Percentiles rank a stretch among this genome's conserved stretches.
phyloP scores from a whole-genome alignment of 2,888 invertebrate genomes.

The Aleiodes alternator region DNA sequence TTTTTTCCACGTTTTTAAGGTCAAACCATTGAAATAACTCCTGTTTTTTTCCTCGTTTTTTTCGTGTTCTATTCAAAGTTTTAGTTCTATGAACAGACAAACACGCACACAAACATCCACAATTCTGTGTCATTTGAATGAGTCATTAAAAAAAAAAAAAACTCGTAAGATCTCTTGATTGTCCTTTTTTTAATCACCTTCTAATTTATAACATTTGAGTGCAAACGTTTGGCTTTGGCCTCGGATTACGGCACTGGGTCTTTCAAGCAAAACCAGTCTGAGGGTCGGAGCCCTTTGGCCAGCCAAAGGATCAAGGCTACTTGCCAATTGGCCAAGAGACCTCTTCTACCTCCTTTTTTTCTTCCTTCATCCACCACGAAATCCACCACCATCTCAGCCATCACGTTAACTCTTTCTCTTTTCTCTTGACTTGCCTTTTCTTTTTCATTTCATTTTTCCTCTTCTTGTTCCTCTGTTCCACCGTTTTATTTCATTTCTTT shows the following conservation, averaged over 20 bases:
- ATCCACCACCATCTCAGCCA: conserved; percentile 28
- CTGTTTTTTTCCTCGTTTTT: no score
- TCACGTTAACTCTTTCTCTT: conserved; percentile 15
- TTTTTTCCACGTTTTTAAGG: background rate
- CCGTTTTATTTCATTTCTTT: conserved; percentile 6
- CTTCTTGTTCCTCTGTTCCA: background rate
- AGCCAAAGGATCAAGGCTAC: conserved; percentile 58
- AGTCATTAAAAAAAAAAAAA: no score
- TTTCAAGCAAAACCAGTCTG: conserved; percentile 57
- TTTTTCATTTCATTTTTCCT: background rate
- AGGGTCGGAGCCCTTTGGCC: conserved; percentile 60
- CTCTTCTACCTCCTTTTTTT: conserved; percentile 43
- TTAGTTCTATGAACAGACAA: no score
- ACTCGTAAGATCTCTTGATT: no score
- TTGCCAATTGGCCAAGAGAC: conserved; percentile 59
- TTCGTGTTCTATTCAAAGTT: no score
- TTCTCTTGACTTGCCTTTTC: conserved; percentile 8
- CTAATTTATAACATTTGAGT: background rate
- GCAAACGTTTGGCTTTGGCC: conserved; percentile 7
- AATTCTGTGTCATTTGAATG: no score
- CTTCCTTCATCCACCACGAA: conserved; percentile 18
- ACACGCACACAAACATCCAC: no score
- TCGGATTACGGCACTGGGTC: conserved; percentile 46
- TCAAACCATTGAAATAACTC: no score
- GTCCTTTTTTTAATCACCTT: background rate